Percentiles rank a stretch among this genome's conserved stretches.
Conservation (phyloP, 2,113 vertebrate genomes). For the Tetrao urogallus region DNA sequence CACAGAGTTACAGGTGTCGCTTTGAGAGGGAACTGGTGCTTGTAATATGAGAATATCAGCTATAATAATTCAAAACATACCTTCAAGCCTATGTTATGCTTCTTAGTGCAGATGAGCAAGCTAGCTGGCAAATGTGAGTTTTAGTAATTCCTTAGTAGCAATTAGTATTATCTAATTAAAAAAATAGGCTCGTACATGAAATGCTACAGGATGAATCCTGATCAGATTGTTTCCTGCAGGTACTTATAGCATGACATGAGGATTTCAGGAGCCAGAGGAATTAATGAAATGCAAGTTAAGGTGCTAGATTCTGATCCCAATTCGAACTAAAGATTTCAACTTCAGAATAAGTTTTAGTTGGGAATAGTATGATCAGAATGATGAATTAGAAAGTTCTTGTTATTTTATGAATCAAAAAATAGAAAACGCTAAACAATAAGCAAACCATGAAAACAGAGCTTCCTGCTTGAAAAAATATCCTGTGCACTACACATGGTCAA, state of each 20-base stretch:
- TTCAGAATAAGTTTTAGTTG: neutral
- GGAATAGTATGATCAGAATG: neutral
- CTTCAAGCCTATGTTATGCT: neutral
- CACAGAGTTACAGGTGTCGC: neutral
- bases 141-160: neutral
- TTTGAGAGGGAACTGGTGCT: neutral
- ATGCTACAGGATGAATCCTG: neutral
- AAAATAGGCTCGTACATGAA: neutral
- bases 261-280: neutral
- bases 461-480: neutral
- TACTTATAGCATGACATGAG: neutral
- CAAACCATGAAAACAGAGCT: neutral
- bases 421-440: neutral
- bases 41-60: neutral
- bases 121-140: neutral
- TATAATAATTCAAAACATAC: neutral
- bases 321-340: neutral
- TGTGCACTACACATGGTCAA: neutral
- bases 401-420: neutral
- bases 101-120: neutral
- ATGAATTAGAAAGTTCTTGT: neutral
- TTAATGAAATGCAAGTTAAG: neutral
- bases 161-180: neutral
- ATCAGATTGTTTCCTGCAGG: neutral
- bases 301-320: neutral